Base-by-base conservation (phyloP, 1,140 invertebrate genomes). In the Andrena cerasifolii region DNA sequence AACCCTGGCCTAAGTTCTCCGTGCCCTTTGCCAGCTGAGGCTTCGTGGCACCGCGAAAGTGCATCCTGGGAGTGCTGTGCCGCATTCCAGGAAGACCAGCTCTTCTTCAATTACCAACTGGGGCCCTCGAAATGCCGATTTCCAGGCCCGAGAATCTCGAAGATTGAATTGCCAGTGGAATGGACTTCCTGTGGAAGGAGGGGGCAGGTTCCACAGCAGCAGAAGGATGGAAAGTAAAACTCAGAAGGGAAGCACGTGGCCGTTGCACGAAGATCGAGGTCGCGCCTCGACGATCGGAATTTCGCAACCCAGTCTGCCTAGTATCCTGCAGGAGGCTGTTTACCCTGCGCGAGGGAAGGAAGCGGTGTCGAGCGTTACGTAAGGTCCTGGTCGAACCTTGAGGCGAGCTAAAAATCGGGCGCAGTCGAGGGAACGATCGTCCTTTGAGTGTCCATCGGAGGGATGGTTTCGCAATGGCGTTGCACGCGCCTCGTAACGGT, bases 201-300 rank as follows among this genome's bases (percentile, higher is more conserved):
- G n/a, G n/a, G n/a, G n/a, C n/a, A n/a, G n/a, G n/a, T n/a, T n/a
- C n/a, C n/a, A n/a, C n/a, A 40, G 36, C 3, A 40, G 36, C 36
- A 40, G 36, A 3, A 40, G 36, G 36, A 40, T 40, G 10, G 78
- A 68, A 75, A 26, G 28, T 61, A 33, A 79, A 56, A 63, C 21
- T 8, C 33, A 61, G 49, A 66, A 12, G 16, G 67, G 58, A 72
- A 68, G 66, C 53, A 61, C 65, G 65, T 80, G 65, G 65, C 45
- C 43, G 51, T 59, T 33, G 54, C 63, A 36, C 75, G 82, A 85
- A 85, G 82, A 85, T 85, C 83, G 83, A 85, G 83, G 83, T 85
- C 83, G 78, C 66, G 53, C 70, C 82, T 81, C 74, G 83, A 84
- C 78, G 78, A 80, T 83, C 74, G 82, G 74, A 75, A 84, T 84